Percentiles rank a stretch among this genome's conserved stretches.
These are phyloP conservation scores for Heliopora coerulea DNA, from an alignment of 92 coral and sea anemone genomes.

Conservation along the genomic window DNA sequence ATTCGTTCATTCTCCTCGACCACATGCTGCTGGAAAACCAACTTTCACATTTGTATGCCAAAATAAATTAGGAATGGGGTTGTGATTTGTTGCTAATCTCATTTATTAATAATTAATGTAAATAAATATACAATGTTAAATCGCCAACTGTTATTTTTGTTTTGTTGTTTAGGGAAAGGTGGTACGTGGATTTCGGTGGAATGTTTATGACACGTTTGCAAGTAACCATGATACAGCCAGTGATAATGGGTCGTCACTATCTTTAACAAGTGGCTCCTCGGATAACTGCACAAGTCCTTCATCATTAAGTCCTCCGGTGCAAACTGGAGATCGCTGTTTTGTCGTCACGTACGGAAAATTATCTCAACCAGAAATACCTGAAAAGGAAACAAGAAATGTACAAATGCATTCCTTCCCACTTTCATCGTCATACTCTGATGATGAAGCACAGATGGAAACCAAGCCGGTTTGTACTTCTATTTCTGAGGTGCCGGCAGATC, in stretches of 20 bases:
- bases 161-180: not conserved
- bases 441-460: conserved; percentile 36
- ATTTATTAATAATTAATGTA: too few relatives aligned
- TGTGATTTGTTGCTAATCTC: too few relatives aligned
- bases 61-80: too few relatives aligned
- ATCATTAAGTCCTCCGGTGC: conserved; percentile 15
- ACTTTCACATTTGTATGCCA: too few relatives aligned
- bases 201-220: conserved; percentile 10
- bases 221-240: conserved; percentile 12
- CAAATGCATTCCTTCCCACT: conserved; percentile 21
- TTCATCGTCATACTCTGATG: conserved; percentile 36
- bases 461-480: conserved; percentile 8
- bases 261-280: conserved; percentile 16
- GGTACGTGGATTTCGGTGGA: conserved; percentile 5
- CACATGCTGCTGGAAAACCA: too few relatives aligned
- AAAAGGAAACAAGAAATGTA: not conserved
- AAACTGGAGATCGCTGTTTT: conserved; percentile 17
- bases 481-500: not conserved
- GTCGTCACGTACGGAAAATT: conserved; percentile 33
- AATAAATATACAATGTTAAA: too few relatives aligned
- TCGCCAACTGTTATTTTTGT: not conserved
- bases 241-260: conserved; percentile 28
- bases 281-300: conserved; percentile 17
- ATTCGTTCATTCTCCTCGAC: too few relatives aligned
- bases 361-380: not conserved